Base-by-base conservation (phyloP, 2,113 vertebrate genomes). In the Arothron firmamentum region DNA sequence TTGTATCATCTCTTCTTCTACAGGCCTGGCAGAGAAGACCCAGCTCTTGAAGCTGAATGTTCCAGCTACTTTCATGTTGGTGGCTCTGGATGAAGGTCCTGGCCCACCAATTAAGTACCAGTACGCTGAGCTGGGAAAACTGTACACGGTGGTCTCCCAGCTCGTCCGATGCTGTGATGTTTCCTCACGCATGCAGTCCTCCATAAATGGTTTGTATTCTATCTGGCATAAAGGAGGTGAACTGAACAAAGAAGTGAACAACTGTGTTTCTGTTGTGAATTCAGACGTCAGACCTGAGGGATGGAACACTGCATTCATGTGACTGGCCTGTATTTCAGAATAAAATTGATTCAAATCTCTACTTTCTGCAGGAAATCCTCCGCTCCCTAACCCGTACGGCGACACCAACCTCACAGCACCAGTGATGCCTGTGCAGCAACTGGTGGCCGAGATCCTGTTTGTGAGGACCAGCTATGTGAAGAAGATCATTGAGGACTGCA, bases 101-200 rank as follows among this genome's bases (percentile, higher is more conserved):
- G 97, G 97, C n/a, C 97, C 97, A 75, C 95, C 97, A 55, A 99
- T 99, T 74, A 99, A 99, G 73, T 99, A 99, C 83, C 97, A 98
- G 86, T 98, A 98, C 65, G 97, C 97, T 58, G 96, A 99, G 81
- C 91, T 99, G 81, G 97, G 97, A 68, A 99, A 98, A 82, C 91
- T 99, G 18, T 99, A 98, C 85, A 96, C 97, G 4, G 97, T 99
- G 53, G 97, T 99, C 49, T 99, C 96, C 4, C 97, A 98, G 56
- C 90, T 99, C 60, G 93, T 99, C 62, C 96, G 97, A 38, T 99
- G 97, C 75, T 99, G 96, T 85, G 97, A 98, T n/a, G 96, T 98
- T 56, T 94, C 96, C 0, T 90, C 95, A 0, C 93, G 96, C 77
- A 99, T 98, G 95, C 97, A 99, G 88, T 98, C 97, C 62, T 98